Conservation (phyloP, 2,113 vertebrate species). For the Mesocricetus auratus region DNA sequence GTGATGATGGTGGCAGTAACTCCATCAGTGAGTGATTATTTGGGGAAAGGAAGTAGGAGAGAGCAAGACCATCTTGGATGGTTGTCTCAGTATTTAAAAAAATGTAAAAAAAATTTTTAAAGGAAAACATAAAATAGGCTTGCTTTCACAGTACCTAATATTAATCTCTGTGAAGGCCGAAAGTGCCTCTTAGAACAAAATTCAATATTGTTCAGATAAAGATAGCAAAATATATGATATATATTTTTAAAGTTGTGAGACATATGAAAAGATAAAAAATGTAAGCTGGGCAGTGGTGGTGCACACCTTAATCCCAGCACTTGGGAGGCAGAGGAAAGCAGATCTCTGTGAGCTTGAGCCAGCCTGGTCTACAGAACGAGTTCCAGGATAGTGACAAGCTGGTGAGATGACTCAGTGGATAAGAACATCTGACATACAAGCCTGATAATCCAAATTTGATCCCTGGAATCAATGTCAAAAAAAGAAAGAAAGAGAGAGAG, state of each 20-base stretch:
- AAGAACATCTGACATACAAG: background rate
- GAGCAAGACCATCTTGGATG: background rate
- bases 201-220: background rate
- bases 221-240: slow-evolving; percentile 14
- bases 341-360: background rate
- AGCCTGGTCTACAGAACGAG: background rate
- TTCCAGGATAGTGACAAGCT: background rate
- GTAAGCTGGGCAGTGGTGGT: background rate
- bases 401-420: background rate
- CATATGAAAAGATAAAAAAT: slow-evolving; percentile 11
- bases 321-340: background rate
- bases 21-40: no score
- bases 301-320: background rate
- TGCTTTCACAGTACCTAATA: background rate
- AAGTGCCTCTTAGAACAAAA: background rate
- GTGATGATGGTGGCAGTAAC: background rate
- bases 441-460: background rate
- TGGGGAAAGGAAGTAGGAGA: background rate
- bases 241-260: background rate
- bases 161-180: background rate
- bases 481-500: no score
- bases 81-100: background rate
- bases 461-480: background rate
- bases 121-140: background rate
- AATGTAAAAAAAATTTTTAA: background rate